A percentile compares a stretch with the other conserved stretches of the same genome.
Conservation (phyloP, 1,140 invertebrate species). For the Saccostrea echinata region DNA sequence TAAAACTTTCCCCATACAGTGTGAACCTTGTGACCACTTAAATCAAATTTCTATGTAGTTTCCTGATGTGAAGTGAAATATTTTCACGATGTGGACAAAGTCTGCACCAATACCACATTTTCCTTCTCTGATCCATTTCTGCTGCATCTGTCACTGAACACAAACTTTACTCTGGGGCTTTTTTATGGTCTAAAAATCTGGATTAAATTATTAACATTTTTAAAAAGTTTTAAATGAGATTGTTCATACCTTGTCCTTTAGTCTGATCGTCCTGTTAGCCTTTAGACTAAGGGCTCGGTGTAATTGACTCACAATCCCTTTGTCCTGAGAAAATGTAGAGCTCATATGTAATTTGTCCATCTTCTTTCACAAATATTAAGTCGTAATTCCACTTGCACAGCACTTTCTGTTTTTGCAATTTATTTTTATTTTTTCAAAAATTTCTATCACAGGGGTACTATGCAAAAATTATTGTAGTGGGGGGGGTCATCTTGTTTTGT, state of each 20-base stretch:
- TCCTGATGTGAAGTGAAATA: slow-evolving; percentile 2
- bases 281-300: slow-evolving; percentile 1
- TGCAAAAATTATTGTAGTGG: slow-evolving; percentile 29
- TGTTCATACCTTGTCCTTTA: neutral
- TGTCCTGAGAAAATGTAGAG: slow-evolving; percentile 24
- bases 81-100: neutral
- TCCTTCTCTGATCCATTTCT: neutral
- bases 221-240: slow-evolving; percentile 24
- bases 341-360: slow-evolving; percentile 1
- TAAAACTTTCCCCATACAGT: neutral
- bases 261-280: neutral
- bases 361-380: neutral
- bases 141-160: neutral
- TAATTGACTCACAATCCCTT: neutral
- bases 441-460: slow-evolving; percentile 12
- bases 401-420: neutral
- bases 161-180: neutral
- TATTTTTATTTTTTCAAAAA: neutral
- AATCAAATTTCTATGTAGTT: slow-evolving; percentile 5
- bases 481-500: neutral
- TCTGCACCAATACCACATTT: neutral
- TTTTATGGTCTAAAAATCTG: neutral
- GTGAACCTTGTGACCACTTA: slow-evolving; percentile 32
- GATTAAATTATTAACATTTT: neutral
- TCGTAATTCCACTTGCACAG: slow-evolving; percentile 2